Conservation (phyloP, 2,888 invertebrate species). For the Lochmaea capreae region DNA sequence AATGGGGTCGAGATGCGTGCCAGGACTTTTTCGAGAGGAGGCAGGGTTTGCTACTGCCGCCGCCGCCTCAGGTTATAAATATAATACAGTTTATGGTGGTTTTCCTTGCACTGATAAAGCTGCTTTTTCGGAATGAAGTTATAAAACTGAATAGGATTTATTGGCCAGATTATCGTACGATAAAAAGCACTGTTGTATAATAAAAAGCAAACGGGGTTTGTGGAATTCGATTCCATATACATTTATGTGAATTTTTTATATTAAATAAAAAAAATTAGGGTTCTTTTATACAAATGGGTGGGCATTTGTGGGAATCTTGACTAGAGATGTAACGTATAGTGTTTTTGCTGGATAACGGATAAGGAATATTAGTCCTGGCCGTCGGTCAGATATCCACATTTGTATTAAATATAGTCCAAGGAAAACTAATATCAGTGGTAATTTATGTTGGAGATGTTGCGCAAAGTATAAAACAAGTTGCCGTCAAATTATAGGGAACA, state of each 20-base stretch:
- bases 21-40: background rate
- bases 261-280: no score
- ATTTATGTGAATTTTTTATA: background rate
- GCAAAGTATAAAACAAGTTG: no score
- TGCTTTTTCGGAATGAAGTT: conserved; percentile 18
- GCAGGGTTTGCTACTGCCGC: background rate
- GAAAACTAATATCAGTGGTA: no score
- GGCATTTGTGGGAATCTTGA: no score
- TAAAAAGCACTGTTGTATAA: conserved; percentile 10
- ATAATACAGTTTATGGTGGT: conserved; percentile 24
- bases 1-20: conserved; percentile 39
- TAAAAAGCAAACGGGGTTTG: background rate
- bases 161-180: conserved; percentile 24
- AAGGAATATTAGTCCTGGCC: no score
- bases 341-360: no score
- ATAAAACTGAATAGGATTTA: conserved; percentile 22
- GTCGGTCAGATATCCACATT: no score
- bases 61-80: conserved; percentile 27
- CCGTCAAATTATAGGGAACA: no score
- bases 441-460: no score
- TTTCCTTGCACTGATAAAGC: conserved; percentile 25
- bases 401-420: no score
- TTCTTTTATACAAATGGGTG: no score
- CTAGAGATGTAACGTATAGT: no score
- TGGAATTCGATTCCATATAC: background rate